Percentiles rank a stretch among this genome's conserved stretches.
These are phyloP conservation scores for Protosalanx chinensis DNA, from an alignment of 2,797 vertebrate genomes.

Conservation along the genomic window DNA sequence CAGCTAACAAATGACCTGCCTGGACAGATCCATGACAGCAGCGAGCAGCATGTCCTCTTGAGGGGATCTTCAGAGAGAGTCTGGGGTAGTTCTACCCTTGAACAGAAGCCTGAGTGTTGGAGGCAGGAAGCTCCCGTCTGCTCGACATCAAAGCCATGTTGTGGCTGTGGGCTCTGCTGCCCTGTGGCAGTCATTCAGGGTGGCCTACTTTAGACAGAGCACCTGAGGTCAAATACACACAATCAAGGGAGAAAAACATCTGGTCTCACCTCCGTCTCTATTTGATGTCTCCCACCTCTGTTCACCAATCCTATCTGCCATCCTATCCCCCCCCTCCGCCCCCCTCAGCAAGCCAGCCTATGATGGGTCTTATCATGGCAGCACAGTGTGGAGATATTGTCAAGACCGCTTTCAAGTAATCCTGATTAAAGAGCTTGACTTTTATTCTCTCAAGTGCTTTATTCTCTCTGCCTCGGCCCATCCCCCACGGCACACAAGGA, in stretches of 20 bases:
- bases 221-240: conserved; percentile 67
- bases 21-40: conserved; percentile 60
- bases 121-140: conserved; percentile 36
- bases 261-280: conserved; percentile 52
- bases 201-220: conserved; percentile 51
- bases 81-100: background rate
- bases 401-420: conserved; percentile 72
- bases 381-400: conserved; percentile 78
- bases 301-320: conserved; percentile 13
- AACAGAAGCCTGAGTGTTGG: background rate
- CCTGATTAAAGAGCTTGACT: conserved; percentile 75
- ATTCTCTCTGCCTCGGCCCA: conserved; percentile 40
- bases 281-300: conserved; percentile 48
- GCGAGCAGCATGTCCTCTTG: background rate
- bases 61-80: too few species aligned
- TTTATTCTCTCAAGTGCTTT: conserved; percentile 64
- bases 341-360: conserved; percentile 22
- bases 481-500: conserved; percentile 63
- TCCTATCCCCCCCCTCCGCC: conserved; percentile 27
- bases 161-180: conserved; percentile 45
- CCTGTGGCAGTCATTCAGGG: conserved; percentile 55
- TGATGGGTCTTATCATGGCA: conserved; percentile 70
- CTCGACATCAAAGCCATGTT: conserved; percentile 43
- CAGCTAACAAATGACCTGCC: conserved; percentile 66
- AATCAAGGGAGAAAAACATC: conserved; percentile 64